phyloP scores from a whole-genome alignment of 2,888 invertebrate species.

The Lottia scabra region DNA sequence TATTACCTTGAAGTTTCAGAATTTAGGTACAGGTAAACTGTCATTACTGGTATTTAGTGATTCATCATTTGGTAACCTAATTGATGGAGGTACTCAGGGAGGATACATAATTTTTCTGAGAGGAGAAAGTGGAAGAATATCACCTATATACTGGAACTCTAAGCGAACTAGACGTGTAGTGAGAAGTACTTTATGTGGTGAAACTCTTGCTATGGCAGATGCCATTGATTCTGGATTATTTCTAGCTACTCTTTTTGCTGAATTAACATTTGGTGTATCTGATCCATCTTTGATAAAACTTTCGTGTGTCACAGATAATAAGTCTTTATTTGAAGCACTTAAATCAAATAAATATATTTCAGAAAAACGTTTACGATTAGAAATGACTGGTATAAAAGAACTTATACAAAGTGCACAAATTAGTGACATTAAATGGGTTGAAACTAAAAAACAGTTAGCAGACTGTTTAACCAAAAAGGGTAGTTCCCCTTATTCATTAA shows the following conservation, averaged over 20 bases:
- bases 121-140: not conserved
- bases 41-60: not conserved
- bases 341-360: too few species aligned
- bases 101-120: not conserved
- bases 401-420: too few species aligned
- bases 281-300: too few species aligned
- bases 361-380: too few species aligned
- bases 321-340: too few species aligned
- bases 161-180: not conserved
- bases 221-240: not conserved
- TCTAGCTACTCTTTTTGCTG: not conserved
- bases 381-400: too few species aligned
- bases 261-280: not conserved
- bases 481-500: too few species aligned
- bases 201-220: conserved; percentile 6
- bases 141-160: not conserved
- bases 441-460: too few species aligned
- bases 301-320: too few species aligned
- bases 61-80: not conserved
- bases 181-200: not conserved
- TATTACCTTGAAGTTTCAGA: not conserved
- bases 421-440: too few species aligned
- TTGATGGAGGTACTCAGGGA: not conserved
- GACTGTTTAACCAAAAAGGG: too few species aligned
- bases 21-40: not conserved